Conservation (phyloP, 2,113 vertebrate species). For the Corvus cornix region DNA sequence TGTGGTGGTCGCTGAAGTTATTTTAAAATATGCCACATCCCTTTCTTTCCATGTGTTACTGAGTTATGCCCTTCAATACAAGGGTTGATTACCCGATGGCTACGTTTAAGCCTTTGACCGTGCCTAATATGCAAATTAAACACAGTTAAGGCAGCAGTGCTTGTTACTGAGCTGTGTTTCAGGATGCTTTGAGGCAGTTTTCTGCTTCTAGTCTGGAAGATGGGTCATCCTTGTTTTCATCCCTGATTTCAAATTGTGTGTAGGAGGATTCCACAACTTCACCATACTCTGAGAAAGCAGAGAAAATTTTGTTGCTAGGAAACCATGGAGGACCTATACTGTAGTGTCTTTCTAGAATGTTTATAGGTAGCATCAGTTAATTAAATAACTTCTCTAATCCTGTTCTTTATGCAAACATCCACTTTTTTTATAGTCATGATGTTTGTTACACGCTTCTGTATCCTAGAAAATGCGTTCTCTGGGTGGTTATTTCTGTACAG, state of each 20-base stretch:
- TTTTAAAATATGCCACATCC: background rate
- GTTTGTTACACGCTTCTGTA: background rate
- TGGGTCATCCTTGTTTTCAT: conserved; percentile 52
- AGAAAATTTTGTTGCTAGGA: conserved; percentile 75
- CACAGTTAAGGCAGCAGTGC: background rate
- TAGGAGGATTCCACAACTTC: conserved; percentile 60
- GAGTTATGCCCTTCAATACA: background rate
- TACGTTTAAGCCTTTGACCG: background rate
- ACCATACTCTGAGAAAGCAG: conserved; percentile 48
- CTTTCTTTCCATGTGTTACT: background rate
- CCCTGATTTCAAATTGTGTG: conserved; percentile 57
- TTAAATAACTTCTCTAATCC: background rate
- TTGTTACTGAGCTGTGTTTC: background rate
- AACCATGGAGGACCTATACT: conserved; percentile 45
- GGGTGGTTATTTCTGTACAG: background rate
- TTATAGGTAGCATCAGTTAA: conserved; percentile 13
- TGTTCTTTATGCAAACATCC: background rate
- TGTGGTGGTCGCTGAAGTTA: background rate
- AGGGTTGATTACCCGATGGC: background rate
- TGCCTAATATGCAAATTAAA: background rate
- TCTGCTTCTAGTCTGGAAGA: background rate
- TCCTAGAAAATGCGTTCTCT: background rate
- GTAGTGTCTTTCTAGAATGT: conserved; percentile 23
- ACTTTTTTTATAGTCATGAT: background rate
- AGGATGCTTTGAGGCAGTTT: background rate